phyloP scores from a whole-genome alignment of 1,140 invertebrate species.

The Bathynomus jamesi region DNA sequence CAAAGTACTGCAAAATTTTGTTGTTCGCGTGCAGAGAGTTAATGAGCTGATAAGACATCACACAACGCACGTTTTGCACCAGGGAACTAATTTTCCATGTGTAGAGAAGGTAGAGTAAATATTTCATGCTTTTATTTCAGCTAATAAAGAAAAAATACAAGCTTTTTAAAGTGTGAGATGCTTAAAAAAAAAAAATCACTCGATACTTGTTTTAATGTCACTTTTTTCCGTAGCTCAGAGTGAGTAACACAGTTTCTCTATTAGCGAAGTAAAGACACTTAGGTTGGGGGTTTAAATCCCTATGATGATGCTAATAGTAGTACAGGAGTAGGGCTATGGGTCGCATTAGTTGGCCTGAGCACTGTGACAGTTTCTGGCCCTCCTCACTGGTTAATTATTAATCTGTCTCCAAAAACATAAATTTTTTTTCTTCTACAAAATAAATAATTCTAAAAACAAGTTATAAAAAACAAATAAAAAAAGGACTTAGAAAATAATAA shows the following conservation, averaged over 20 bases:
- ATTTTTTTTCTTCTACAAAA: neutral
- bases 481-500: neutral
- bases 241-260: neutral
- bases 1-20: no score
- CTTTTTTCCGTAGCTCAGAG: neutral
- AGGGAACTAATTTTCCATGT: no score
- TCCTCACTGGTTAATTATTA: neutral
- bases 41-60: no score
- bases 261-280: neutral
- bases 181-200: no score
- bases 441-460: neutral
- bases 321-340: no score
- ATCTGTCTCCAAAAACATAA: neutral
- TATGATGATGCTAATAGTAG: neutral
- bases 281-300: neutral
- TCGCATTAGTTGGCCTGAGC: no score
- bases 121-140: no score
- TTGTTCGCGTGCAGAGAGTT: no score
- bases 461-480: neutral
- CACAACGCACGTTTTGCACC: no score
- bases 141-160: no score
- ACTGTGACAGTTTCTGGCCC: neutral
- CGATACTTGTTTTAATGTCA: neutral
- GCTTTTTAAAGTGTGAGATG: no score
- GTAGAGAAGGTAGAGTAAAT: no score